Evolutionary conservation across 2,888 invertebrate genomes (phyloP).

Genomic region (Tridacna crocea): DNA sequence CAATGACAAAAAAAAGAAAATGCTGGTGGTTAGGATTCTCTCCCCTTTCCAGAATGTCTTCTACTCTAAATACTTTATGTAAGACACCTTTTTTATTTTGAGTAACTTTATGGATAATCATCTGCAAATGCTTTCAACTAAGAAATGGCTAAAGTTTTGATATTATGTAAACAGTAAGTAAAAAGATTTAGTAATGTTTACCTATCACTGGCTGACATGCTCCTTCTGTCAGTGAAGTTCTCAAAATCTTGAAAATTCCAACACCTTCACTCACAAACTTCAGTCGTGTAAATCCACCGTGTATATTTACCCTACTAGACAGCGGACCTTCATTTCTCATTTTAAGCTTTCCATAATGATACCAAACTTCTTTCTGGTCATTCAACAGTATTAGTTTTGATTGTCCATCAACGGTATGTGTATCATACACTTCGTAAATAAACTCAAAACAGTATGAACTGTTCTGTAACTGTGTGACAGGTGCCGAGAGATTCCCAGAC

Average conservation of each 20-base stretch:
- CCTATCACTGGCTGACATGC: background rate
- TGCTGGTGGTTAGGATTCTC: no score
- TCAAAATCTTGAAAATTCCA: conserved; percentile 6
- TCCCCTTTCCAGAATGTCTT: no score
- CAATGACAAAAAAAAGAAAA: no score
- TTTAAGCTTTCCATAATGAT: background rate
- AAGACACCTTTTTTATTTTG: no score
- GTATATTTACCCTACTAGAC: background rate
- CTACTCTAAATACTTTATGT: no score
- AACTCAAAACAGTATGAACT: conserved; percentile 18
- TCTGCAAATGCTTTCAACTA: no score
- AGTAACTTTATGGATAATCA: no score
- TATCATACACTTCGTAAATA: conserved; percentile 1
- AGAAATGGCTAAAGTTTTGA: no score
- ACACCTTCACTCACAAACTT: conserved; percentile 17
- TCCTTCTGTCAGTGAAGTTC: background rate
- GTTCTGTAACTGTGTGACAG: background rate
- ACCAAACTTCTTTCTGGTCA: conserved; percentile 9
- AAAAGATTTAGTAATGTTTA: no score
- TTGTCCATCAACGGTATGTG: background rate
- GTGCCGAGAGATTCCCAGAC: background rate
- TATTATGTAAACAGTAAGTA: no score
- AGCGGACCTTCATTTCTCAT: background rate
- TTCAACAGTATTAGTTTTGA: background rate
- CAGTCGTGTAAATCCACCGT: background rate